phyloP scores from a whole-genome alignment of 2,797 vertebrate genomes.

The Mergus octosetaceus region DNA sequence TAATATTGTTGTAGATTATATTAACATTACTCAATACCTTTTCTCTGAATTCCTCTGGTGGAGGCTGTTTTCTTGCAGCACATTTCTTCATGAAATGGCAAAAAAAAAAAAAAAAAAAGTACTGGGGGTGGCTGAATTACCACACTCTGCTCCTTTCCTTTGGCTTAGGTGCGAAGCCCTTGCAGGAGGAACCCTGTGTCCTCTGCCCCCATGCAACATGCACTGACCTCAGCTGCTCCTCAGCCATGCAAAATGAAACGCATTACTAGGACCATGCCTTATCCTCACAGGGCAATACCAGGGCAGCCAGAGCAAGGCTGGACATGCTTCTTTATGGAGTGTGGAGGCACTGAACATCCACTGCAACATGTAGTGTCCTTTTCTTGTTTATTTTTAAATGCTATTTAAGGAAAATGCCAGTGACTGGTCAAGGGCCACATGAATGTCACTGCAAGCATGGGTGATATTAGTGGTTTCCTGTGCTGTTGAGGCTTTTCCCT shows the following conservation, averaged over 20 bases:
- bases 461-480: accelerated
- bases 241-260: neutral
- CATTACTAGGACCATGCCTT: neutral
- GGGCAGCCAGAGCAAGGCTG: neutral
- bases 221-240: neutral
- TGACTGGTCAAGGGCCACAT: neutral
- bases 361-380: no score
- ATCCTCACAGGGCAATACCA: neutral
- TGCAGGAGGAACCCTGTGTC: neutral
- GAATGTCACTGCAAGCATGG: neutral
- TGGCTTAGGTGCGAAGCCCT: neutral
- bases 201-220: neutral
- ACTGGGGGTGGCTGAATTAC: neutral
- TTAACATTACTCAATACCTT: neutral
- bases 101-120: neutral
- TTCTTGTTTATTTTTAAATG: no score
- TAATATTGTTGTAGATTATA: neutral
- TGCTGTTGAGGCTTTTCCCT: neutral
- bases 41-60: neutral
- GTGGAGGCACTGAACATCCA: neutral
- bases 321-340: neutral
- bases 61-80: neutral
- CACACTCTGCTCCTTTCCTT: accelerated
- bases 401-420: neutral
- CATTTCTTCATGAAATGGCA: neutral